Conservation (phyloP, 2,797 vertebrate species). For the Dipus sagitta region DNA sequence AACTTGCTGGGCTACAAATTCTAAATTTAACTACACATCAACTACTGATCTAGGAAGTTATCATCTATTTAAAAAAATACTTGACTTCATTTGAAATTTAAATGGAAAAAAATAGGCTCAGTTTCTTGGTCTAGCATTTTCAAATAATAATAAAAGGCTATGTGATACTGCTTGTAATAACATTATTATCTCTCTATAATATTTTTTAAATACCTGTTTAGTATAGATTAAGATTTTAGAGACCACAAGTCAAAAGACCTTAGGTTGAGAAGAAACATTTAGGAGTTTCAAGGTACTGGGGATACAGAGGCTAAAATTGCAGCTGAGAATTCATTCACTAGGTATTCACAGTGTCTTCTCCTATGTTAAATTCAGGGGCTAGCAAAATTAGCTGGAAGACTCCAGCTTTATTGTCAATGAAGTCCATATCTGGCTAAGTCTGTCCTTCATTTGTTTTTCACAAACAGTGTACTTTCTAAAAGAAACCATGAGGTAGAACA, state of each 20-base stretch:
- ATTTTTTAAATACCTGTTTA: background rate
- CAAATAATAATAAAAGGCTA: background rate
- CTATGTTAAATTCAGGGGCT: background rate
- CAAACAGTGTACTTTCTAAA: background rate
- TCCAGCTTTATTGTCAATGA: background rate
- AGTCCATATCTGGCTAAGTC: background rate
- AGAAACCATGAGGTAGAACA: background rate
- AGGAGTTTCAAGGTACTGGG: background rate
- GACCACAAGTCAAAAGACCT: background rate
- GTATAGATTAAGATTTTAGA: background rate
- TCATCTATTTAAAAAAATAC: background rate
- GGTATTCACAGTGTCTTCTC: background rate
- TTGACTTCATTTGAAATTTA: constrained; percentile 12
- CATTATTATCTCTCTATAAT: background rate
- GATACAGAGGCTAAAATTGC: background rate
- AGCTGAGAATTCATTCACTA: background rate
- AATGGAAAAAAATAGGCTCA: background rate
- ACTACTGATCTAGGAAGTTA: background rate
- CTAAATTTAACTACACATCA: constrained; percentile 23
- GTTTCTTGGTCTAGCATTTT: background rate
- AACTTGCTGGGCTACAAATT: background rate
- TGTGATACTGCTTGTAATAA: background rate
- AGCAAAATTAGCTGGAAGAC: background rate
- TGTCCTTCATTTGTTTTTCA: background rate
- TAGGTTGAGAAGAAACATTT: background rate